A percentile compares a stretch with the other conserved stretches of the same genome.
These are phyloP conservation scores for Loripinus fragilis DNA, from an alignment of 2,888 invertebrate species.

Conservation along the genomic window DNA sequence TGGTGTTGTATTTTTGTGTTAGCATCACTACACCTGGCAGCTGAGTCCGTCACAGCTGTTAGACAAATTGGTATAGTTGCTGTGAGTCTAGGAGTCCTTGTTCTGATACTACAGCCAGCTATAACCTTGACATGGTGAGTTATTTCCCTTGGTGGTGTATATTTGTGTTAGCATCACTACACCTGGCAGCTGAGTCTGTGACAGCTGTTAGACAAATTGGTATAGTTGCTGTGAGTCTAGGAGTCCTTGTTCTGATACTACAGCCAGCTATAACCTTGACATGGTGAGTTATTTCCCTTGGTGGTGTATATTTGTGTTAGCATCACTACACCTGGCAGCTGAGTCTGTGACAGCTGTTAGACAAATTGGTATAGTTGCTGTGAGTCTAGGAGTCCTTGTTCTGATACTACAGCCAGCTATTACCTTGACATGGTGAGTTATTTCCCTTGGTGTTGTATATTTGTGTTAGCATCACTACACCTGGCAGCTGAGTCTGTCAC, in stretches of 20 bases:
- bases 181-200: too few species aligned
- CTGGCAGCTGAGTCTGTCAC: too few species aligned
- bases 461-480: too few species aligned
- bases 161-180: too few species aligned
- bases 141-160: too few species aligned
- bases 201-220: conserved; percentile 57
- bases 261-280: conserved; percentile 67
- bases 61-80: too few species aligned
- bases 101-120: conserved; percentile 72
- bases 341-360: conserved; percentile 35
- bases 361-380: conserved; percentile 58
- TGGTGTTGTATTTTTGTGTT: too few species aligned
- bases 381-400: conserved; percentile 66
- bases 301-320: too few species aligned
- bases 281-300: conserved; percentile 65
- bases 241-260: conserved; percentile 65
- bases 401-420: conserved; percentile 70
- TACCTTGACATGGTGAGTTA: conserved; percentile 63
- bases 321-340: too few species aligned
- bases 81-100: conserved; percentile 65
- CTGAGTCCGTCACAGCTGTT: too few species aligned
- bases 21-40: too few species aligned
- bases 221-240: conserved; percentile 59
- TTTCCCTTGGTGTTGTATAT: too few species aligned
- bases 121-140: conserved; percentile 65